Conservation (phyloP, 1,140 invertebrate species). For the Drosophila nebulosa region DNA sequence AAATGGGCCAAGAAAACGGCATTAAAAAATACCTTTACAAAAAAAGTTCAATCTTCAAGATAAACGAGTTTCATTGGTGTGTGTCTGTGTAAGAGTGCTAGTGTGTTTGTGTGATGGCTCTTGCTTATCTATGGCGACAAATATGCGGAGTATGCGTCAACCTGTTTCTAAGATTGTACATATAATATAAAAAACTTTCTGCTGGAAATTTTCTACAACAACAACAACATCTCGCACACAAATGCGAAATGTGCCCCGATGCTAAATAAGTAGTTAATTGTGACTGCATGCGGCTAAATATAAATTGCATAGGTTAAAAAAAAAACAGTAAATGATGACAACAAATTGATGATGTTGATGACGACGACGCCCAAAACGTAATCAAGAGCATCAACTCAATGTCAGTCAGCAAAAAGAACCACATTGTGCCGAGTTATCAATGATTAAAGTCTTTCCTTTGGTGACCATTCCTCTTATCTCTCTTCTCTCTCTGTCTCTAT, state of each 20-base stretch:
- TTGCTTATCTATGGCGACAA: slow-evolving; percentile 68
- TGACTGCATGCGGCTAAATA: slow-evolving; percentile 48
- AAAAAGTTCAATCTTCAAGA: slow-evolving; percentile 50
- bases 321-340: slow-evolving; percentile 34
- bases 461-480: slow-evolving; percentile 1
- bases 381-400: slow-evolving; percentile 2
- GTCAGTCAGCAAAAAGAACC: slow-evolving; percentile 9
- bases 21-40: background rate
- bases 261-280: slow-evolving; percentile 59
- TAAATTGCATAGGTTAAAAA: slow-evolving; percentile 22
- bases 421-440: background rate
- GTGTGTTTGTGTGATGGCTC: slow-evolving; percentile 15
- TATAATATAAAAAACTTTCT: slow-evolving; percentile 53
- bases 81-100: slow-evolving; percentile 13
- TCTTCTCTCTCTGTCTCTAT: background rate
- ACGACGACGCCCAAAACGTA: slow-evolving; percentile 30
- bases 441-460: background rate
- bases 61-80: slow-evolving; percentile 42
- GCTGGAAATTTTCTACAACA: slow-evolving; percentile 60
- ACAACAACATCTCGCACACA: slow-evolving; percentile 4
- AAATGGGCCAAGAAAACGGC: slow-evolving; percentile 9
- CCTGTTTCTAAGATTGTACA: slow-evolving; percentile 52
- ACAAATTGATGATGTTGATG: slow-evolving; percentile 5
- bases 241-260: slow-evolving; percentile 19
- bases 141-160: slow-evolving; percentile 78